Percentiles rank a stretch among this genome's conserved stretches.
phyloP scores from a whole-genome alignment of 2,888 invertebrate genomes.

The Andricus quercusramuli region DNA sequence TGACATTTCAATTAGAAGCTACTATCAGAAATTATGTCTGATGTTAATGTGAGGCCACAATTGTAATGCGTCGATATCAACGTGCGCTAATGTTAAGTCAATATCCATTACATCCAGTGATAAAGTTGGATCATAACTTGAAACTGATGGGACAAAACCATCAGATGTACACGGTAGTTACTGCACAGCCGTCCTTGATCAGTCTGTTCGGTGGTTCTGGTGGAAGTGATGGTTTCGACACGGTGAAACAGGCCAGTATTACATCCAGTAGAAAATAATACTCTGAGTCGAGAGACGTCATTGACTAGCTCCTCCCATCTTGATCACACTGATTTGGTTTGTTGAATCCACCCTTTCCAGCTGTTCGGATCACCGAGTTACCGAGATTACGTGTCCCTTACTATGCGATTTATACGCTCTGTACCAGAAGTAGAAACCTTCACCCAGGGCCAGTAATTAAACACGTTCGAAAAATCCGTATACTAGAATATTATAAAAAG shows the following conservation, averaged over 20 bases:
- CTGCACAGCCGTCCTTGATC: neutral
- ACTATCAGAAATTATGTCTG: slow-evolving; percentile 9
- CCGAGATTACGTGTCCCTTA: too few relatives aligned
- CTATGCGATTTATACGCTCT: slow-evolving; percentile 4
- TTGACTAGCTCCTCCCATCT: slow-evolving; percentile 30
- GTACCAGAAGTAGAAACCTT: neutral
- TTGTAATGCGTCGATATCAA: slow-evolving; percentile 7
- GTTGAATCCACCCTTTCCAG: slow-evolving; percentile 14
- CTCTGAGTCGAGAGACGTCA: slow-evolving; percentile 10
- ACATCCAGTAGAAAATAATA: neutral
- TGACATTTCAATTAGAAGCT: slow-evolving; percentile 16
- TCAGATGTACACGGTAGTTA: slow-evolving; percentile 16
- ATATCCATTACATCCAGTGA: neutral
- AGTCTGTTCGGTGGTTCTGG: neutral
- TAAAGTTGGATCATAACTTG: slow-evolving; percentile 28
- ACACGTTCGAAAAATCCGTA: neutral
- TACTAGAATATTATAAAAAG: neutral
- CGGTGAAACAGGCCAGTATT: neutral
- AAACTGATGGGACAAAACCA: neutral
- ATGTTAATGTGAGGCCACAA: slow-evolving; percentile 3
- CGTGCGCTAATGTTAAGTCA: slow-evolving; percentile 12
- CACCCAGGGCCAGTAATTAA: slow-evolving; percentile 22
- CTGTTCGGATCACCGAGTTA: neutral
- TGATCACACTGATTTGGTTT: slow-evolving; percentile 39
- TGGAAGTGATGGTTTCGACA: slow-evolving; percentile 28